A percentile compares a stretch with the other conserved stretches of the same genome.
phyloP scores from a whole-genome alignment of 2,113 vertebrate genomes.

The Crocuta crocuta region DNA sequence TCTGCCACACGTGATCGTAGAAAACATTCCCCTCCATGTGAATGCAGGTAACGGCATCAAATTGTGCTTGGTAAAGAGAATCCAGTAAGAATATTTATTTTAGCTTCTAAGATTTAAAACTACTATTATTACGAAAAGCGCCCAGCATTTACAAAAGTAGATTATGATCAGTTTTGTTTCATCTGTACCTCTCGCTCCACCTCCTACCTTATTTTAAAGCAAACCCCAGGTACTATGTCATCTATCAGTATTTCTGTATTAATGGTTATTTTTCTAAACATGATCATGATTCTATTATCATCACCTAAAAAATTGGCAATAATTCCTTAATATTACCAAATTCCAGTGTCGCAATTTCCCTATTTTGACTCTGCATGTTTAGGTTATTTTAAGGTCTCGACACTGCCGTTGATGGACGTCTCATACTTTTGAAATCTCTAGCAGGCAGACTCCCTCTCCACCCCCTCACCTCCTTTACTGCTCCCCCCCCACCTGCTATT shows the following conservation, averaged over 20 bases:
- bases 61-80: neutral
- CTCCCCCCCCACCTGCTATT: neutral
- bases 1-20: conserved; percentile 94
- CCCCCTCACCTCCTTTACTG: fast-evolving
- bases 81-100: neutral
- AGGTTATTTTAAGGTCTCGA: neutral
- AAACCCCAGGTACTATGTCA: neutral
- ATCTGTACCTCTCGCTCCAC: neutral
- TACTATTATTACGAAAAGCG: neutral
- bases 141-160: neutral
- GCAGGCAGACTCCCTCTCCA: too few relatives aligned
- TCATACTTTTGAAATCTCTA: neutral
- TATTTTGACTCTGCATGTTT: neutral
- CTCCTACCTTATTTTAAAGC: neutral
- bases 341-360: neutral
- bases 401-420: too few relatives aligned
- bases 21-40: conserved; percentile 95
- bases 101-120: neutral
- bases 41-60: conserved; percentile 90
- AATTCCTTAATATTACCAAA: neutral
- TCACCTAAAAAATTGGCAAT: neutral
- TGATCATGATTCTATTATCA: neutral
- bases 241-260: neutral
- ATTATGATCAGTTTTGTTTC: neutral
- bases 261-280: neutral